phyloP scores from a whole-genome alignment of 2,888 invertebrate genomes.

The Liopterus haemorrhoidalis region DNA sequence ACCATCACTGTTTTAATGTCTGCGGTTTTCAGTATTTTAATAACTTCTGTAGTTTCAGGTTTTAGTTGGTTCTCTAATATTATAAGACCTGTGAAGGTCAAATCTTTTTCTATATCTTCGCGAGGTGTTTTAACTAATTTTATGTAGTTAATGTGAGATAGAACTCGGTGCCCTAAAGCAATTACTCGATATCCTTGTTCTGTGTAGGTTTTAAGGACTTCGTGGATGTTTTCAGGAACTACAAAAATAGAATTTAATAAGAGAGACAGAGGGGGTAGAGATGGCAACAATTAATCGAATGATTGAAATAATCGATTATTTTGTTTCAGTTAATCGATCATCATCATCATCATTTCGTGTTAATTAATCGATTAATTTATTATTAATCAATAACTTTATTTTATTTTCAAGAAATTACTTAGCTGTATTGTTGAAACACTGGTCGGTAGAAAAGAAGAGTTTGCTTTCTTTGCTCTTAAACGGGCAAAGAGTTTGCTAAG shows the following conservation, averaged over 20 bases:
- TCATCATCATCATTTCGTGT: not conserved
- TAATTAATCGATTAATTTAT: slow-evolving; percentile 1
- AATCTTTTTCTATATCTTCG: slow-evolving; percentile 72
- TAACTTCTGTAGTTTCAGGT: slow-evolving; percentile 74
- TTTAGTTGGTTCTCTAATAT: slow-evolving; percentile 93
- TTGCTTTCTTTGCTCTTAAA: no score
- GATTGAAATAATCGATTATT: no score
- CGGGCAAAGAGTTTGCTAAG: no score
- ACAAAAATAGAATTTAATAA: slow-evolving; percentile 43
- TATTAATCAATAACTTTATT: slow-evolving; percentile 1
- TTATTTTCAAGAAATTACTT: not conserved
- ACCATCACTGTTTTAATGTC: slow-evolving; percentile 91
- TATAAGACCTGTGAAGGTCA: slow-evolving; percentile 80
- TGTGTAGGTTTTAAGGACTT: slow-evolving; percentile 73
- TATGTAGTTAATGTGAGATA: slow-evolving; percentile 56
- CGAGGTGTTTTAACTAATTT: slow-evolving; percentile 65
- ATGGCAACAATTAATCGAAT: no score
- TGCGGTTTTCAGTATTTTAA: slow-evolving; percentile 71
- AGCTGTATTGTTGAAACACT: not conserved
- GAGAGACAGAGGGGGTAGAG: no score
- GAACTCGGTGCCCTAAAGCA: slow-evolving; percentile 67
- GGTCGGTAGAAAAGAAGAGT: no score
- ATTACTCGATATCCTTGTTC: slow-evolving; percentile 89
- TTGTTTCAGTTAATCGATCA: no score
- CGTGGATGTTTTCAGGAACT: slow-evolving; percentile 70